Evolutionary conservation across 30 jellyfish, hydroid and myxozoan species (phyloP).

Genomic region (Sanderia malayensis): DNA sequence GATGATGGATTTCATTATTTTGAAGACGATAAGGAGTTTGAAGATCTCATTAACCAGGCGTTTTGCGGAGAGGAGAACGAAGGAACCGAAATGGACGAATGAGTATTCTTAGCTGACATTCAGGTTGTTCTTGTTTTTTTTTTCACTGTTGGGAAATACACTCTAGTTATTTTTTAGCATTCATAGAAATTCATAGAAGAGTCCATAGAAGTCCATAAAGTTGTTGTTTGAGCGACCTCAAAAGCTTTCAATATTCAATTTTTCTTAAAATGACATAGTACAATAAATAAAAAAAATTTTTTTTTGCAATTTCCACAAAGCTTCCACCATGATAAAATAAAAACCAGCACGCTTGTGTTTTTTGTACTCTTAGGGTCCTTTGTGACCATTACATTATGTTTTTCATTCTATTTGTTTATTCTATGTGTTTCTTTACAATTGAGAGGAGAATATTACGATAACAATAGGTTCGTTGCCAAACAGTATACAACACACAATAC

Average conservation of each 20-base stretch:
- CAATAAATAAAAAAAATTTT: neutral
- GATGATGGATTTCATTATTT: conserved; percentile 1
- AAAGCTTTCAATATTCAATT: neutral
- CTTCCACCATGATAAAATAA: neutral
- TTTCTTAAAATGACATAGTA: neutral
- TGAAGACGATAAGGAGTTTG: conserved; percentile 3
- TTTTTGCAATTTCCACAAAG: neutral
- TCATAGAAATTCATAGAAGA: too few relatives aligned
- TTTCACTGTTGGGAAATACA: too few relatives aligned
- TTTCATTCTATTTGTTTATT: too few relatives aligned
- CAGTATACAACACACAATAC: neutral
- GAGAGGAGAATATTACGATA: neutral
- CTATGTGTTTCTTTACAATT: neutral
- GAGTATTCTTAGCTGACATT: too few relatives aligned
- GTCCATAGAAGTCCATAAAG: too few relatives aligned
- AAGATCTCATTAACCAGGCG: neutral
- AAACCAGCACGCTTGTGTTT: conserved; percentile 4
- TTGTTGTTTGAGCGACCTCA: too few relatives aligned
- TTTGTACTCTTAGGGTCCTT: neutral
- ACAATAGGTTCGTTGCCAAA: neutral
- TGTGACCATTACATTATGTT: neutral
- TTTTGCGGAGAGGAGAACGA: neutral
- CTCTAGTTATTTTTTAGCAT: too few relatives aligned
- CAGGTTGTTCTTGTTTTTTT: neutral
- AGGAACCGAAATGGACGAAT: neutral